A percentile compares a stretch with the other conserved stretches of the same genome.
Conservation (phyloP, 2,113 vertebrate genomes). For the Gobio gobio region DNA sequence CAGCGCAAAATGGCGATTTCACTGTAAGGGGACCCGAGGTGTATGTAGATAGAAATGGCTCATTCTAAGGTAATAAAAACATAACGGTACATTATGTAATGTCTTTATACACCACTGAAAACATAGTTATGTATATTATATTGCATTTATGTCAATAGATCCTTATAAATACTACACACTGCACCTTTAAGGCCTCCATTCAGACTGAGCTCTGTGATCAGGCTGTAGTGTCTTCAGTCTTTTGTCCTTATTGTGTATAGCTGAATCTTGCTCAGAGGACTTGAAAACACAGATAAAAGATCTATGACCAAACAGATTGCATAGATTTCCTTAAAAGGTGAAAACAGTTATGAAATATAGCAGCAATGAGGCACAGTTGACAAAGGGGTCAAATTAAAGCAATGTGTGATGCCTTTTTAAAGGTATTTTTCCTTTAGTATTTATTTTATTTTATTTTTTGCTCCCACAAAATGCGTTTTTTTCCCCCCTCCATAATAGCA, state of each 20-base stretch:
- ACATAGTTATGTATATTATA: too few relatives aligned
- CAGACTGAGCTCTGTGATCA: background rate
- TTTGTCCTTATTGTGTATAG: background rate
- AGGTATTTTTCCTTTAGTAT: background rate
- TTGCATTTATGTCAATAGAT: too few relatives aligned
- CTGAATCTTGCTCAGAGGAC: background rate
- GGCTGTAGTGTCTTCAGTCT: background rate
- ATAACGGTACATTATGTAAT: too few relatives aligned
- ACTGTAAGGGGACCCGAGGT: too few relatives aligned
- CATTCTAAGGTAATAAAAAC: too few relatives aligned
- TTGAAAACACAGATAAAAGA: background rate
- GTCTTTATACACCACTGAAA: too few relatives aligned
- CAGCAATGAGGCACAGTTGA: background rate
- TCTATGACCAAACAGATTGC: background rate
- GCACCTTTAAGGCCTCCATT: background rate
- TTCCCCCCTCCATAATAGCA: background rate
- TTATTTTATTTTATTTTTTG: background rate
- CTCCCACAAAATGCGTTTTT: background rate
- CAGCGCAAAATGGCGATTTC: too few relatives aligned
- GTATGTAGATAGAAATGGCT: too few relatives aligned
- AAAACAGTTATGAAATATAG: background rate
- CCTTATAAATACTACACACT: too few relatives aligned
- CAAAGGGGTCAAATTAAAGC: background rate
- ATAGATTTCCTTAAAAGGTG: background rate
- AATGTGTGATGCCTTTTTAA: background rate